A percentile compares a stretch with the other conserved stretches of the same genome.
phyloP scores from a whole-genome alignment of 2,888 invertebrate genomes.

The Pseudeuparius sepicola region DNA sequence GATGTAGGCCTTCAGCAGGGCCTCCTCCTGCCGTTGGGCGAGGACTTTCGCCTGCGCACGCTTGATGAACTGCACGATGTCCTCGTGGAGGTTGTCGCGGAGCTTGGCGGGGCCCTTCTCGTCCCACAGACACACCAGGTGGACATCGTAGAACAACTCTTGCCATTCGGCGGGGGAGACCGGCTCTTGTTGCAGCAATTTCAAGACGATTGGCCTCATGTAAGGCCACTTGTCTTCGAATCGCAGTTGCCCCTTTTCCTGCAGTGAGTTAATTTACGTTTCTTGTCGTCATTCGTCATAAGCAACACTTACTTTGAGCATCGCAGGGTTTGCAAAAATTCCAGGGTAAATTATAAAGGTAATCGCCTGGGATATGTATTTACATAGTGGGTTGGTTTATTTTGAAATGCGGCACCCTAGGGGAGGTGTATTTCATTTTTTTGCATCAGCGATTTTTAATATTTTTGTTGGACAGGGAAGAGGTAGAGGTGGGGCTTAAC shows the following conservation, averaged over 20 bases:
- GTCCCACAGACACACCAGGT: slow-evolving; percentile 95
- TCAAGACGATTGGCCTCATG: slow-evolving; percentile 89
- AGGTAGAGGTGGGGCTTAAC: too few relatives aligned
- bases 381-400: background rate
- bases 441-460: too few relatives aligned
- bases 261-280: too few relatives aligned
- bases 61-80: slow-evolving; percentile 89
- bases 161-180: slow-evolving; percentile 97
- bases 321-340: slow-evolving; percentile 29
- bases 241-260: slow-evolving; percentile 69
- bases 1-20: slow-evolving; percentile 91
- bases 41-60: slow-evolving; percentile 85
- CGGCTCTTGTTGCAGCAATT: slow-evolving; percentile 86
- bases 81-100: slow-evolving; percentile 78
- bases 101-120: slow-evolving; percentile 88
- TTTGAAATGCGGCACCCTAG: too few relatives aligned
- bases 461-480: too few relatives aligned
- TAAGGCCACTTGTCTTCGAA: slow-evolving; percentile 97
- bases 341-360: too few relatives aligned
- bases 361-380: background rate
- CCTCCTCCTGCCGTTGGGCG: slow-evolving; percentile 88
- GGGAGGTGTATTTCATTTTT: too few relatives aligned
- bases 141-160: slow-evolving; percentile 91
- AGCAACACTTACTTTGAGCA: slow-evolving; percentile 27
- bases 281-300: too few relatives aligned